Evolutionary conservation across 2,113 vertebrate species (phyloP), one percentile per base, ranked within the genome.

Genomic region (Neogobius melanostomus): DNA sequence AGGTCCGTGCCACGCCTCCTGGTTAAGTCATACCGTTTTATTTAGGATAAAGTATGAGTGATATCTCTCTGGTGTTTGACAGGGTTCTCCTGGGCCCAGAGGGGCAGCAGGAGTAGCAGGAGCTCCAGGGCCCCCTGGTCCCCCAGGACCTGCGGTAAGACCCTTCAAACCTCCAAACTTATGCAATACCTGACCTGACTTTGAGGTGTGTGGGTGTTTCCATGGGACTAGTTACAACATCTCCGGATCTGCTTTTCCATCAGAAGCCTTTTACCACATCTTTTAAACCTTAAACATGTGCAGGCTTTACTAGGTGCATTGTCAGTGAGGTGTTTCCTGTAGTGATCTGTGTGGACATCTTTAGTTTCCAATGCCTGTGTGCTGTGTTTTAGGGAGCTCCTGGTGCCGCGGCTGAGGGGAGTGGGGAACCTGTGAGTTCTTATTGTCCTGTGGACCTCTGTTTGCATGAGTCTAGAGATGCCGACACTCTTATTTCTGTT

Each of bases 351-450:
- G 60, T 48, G 48, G 56, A 83, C 81, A 71, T 83, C 80, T 82
- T 72, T 68, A 84, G 54, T 72, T 82, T 84, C 85, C 79, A 67
- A 82, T 88, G 71, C 86, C 66, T 48, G 64, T 90, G 43, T 91
- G 76, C 73, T 92, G 68, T 89, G 64, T 92, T 90, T 69, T 85
- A 94, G 93, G 93, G 93, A 15, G 85, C 87, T 6, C 85, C 91
- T 17, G 93, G 93, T 77, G 80, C 82, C 71, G 86, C 53, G 80
- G 75, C 63, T 80, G 93, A 94, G 88, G 92, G 89, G 56, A 93
- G 88, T 85, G 93, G 91, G 72, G 93, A 93, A 79, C 56, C 85
- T 83, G 93, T 94, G 88, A 94, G 93, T 92, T 70, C 80, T 64
- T 36, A 36, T 75, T 76, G 76, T 53, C 61, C 21, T 7, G 36